Base-by-base conservation (phyloP, 2,113 vertebrate species). In the Toxostoma redivivum region DNA sequence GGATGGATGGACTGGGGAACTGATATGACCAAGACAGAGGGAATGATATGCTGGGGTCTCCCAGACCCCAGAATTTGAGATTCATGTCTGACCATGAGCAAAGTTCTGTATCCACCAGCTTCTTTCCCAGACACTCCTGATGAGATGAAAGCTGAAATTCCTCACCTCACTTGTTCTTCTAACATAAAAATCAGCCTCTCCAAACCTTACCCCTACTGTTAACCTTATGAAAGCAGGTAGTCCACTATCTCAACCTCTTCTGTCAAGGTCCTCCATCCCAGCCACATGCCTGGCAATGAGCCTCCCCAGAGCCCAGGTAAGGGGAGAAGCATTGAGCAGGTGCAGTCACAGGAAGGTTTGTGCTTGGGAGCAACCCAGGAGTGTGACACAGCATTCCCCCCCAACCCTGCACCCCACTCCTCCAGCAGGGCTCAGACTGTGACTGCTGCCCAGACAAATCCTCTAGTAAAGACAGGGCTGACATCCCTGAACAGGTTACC, bases 111-210 rank as follows among this genome's bases (percentile, higher is more conserved):
- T 64, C 69, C 57, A 87, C 25, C 47, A 89, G 51, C 28, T 79
- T 84, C 73, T 85, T 72, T 87, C n/a, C 44, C 66, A 85, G 66
- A 80, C 31, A 21, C 40, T 57, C 50, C n/a, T 1, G 1, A 31
- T 3, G 11, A 87, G 44, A 62, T 14, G 5, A 71, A 67, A 90
- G 48, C 27, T 82, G 40, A 73, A 72, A 85, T 44, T 85, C 73
- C 44, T 79, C 61, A 95, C 48, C 44, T 89, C 2, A 0, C 30
- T 47, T 67, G 22, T 37, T 84, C 25, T n/a, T 88, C 45, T 50
- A 91, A 69, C 38, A 91, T 30, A 65, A 90, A 74, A 87, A 72
- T 1, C 12, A 78, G 58, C 50, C 30, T 81, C 69, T 94, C 60
- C 42, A 84, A 81, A 66, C 11, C 11, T 37, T 44, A 27, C 8